Base-by-base conservation (phyloP, 1,140 invertebrate species). In the Chelonus insularis region DNA sequence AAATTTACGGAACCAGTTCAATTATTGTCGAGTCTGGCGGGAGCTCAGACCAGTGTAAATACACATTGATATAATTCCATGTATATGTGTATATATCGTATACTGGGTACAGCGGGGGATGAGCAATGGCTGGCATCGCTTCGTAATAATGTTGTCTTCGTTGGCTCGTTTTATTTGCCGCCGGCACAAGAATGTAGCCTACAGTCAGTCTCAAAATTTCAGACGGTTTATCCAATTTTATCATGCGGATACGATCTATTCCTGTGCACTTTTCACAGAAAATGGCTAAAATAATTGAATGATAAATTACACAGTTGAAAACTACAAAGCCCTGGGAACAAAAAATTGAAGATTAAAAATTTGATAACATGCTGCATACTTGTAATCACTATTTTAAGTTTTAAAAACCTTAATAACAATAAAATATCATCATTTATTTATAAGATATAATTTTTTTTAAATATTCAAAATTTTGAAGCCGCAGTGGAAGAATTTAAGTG, bases 71-170 rank as follows among this genome's bases (percentile, higher is more conserved):
- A 39, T 55, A 23, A 32, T 25, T 51, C 67, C 67, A 59, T 60
- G 63, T 68, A 63, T 62, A 23, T 14, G 23, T 41, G n/a, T 57
- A 29, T 43, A 36, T 50, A 36, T 36, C 57, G 32, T 23, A 16
- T 29, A 43, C 29, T n/a, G 45, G 37, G 61, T 58, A 68, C 50
- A 57, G 61, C 75, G 69, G 57, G 70, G 78, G 75, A 80, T 80
- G 77, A 80, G 78, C 78, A 80, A 77, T 79, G 77, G 76, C 77
- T 78, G 76, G 75, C 73, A 77, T 70, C 63, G 75, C 73, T 72
- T 67, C 71, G 74, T 81, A 81, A 81, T 81, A 81, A 81, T 78
- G 78, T 81, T 80, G 79, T 81, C 78, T 77, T 77, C 71, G 75
- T 78, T 70, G 73, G 66, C 64, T 73, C 72, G 71, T 80, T 78